Percentiles rank a stretch among this genome's conserved stretches.
phyloP scores from a whole-genome alignment of 2,888 invertebrate species.

The Epinotia nisella region DNA sequence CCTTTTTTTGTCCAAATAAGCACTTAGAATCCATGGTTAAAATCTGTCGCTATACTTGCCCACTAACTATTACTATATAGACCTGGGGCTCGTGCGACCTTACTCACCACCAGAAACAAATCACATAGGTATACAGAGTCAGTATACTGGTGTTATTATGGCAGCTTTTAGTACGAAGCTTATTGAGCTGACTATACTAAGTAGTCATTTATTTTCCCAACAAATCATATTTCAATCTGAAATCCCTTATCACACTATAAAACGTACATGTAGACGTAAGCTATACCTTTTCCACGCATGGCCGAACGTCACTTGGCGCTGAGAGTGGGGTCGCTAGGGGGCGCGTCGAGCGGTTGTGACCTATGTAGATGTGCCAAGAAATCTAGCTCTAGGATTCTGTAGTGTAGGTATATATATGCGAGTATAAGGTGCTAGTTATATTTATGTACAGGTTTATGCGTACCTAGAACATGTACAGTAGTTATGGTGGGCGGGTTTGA shows the following conservation, averaged over 20 bases:
- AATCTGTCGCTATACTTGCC: too few species aligned
- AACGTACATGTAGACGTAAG: neutral
- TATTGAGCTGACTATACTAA: too few species aligned
- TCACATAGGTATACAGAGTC: too few species aligned
- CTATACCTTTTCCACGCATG: constrained; percentile 8
- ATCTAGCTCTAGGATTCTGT: constrained; percentile 23
- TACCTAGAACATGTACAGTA: neutral
- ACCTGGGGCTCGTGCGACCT: too few species aligned
- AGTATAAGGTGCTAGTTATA: neutral
- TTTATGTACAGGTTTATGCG: neutral
- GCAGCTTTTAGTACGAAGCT: too few species aligned
- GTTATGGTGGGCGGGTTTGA: too few species aligned
- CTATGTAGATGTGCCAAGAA: constrained; percentile 10
- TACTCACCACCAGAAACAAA: too few species aligned
- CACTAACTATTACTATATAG: too few species aligned
- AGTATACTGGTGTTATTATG: too few species aligned
- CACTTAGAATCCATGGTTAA: too few species aligned
- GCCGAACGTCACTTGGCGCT: constrained; percentile 3
- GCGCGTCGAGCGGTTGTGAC: neutral
- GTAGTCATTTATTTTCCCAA: neutral
- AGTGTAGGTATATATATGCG: neutral
- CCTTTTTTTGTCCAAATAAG: too few species aligned
- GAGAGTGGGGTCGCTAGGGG: constrained; percentile 20
- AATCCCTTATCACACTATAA: constrained; percentile 5
- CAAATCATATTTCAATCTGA: neutral